Base-by-base conservation (phyloP, 2,888 invertebrate genomes). In the Euclidia mi region DNA sequence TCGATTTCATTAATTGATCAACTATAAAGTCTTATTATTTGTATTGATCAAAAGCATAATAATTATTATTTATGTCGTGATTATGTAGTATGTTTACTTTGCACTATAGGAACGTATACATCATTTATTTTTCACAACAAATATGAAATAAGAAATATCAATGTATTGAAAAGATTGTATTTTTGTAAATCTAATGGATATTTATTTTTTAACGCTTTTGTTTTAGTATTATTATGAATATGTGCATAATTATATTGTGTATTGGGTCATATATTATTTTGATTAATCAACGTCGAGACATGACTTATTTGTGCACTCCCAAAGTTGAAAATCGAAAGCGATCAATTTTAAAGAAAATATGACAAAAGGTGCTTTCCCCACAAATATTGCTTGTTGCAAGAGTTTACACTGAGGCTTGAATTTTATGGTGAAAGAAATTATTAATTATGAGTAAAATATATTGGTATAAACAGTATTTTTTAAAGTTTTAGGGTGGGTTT, bases 391-490 rank as follows among this genome's bases (percentile, higher is more conserved):
- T 80, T 78, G 63, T 76, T 78, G 73, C 69, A 75, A 77, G 68
- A 72, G 64, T 79, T 77, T 75, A 72, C 70, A 65, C 65, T 76
- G 85, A 88, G 82, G 81, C 84, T 87, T 80, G 63, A 78, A 57
- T 45, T 65, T 53, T 53, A 56, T 61, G 56, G 68, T 65, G 66
- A 40, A 71, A 48, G 64, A 63, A 67, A 68, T 60, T 63, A 64
- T 61, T 46, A 56, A 62, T 56, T 61, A 48, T 58, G 59, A 37
- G 60, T 65, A 62, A 61, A 59, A 71, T 10, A 61, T 70, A 72
- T 75, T 76, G n/a, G n/a, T 79, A 25, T 79, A 73, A 76, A 76
- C 71, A 76, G 69, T 69, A 69, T 74, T 74, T 80, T 79, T 73
- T 78, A 76, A 69, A 72, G 81, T 78, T 65, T 72, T 76, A 79